phyloP scores from a whole-genome alignment of 1,140 invertebrate species.

The Forficula auricularia region DNA sequence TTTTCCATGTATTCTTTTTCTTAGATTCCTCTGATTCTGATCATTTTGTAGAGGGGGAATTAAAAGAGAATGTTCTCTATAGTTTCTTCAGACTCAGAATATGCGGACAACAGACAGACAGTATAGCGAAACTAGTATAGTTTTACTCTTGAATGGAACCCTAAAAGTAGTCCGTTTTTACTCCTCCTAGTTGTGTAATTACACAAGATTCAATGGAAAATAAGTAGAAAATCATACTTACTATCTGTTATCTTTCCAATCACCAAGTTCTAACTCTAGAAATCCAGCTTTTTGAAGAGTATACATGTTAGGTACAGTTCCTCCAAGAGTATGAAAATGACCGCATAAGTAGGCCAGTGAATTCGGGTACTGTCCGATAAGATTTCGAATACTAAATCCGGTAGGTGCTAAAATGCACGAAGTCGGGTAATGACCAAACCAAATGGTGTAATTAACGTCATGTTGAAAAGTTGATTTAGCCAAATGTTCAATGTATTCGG shows the following conservation, averaged over 20 bases:
- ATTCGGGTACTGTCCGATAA: constrained; percentile 35
- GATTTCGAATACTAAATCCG: constrained; percentile 33
- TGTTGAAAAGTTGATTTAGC: constrained; percentile 26
- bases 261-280: constrained; percentile 75
- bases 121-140: no score
- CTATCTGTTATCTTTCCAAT: constrained; percentile 86
- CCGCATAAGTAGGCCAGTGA: constrained; percentile 73
- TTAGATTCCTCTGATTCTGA: no score
- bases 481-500: constrained; percentile 32
- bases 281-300: constrained; percentile 66
- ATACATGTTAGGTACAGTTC: constrained; percentile 69
- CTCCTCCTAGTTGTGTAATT: background rate
- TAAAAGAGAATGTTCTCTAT: no score
- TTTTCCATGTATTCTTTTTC: no score
- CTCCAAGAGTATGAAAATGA: constrained; percentile 71
- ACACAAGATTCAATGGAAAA: constrained; percentile 1
- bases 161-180: no score
- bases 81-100: no score
- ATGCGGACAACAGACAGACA: no score
- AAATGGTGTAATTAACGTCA: constrained; percentile 45
- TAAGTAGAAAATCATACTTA: constrained; percentile 26
- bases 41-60: no score
- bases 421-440: constrained; percentile 89
- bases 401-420: constrained; percentile 58
- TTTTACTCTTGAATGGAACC: no score